Conservation (phyloP, 2,797 vertebrate genomes). For the Hybognathus amarus region DNA sequence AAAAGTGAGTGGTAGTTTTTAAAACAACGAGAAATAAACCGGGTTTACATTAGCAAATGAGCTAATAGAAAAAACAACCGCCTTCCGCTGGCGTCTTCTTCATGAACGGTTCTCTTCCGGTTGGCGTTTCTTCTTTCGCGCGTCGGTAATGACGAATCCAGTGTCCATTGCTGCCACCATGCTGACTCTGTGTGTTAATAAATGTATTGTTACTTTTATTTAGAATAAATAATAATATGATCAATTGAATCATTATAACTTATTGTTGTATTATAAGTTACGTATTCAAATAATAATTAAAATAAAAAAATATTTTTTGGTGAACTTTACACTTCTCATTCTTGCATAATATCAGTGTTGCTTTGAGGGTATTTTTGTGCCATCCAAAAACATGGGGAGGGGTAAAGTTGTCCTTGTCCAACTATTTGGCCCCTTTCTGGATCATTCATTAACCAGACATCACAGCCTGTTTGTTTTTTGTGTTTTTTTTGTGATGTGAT, state of each 20-base stretch:
- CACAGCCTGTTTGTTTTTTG: too few species aligned
- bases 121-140: neutral
- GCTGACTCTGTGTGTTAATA: neutral
- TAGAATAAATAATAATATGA: neutral
- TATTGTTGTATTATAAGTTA: neutral
- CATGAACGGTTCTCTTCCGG: conserved; percentile 14
- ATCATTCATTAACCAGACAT: conserved; percentile 55
- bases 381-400: neutral
- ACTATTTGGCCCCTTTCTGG: neutral
- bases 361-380: neutral
- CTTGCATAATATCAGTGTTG: neutral
- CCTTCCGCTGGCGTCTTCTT: neutral
- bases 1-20: conserved; percentile 45
- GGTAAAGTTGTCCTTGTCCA: neutral
- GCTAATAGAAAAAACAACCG: conserved; percentile 8
- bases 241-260: neutral
- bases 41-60: conserved; percentile 7
- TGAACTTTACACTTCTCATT: neutral
- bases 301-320: too few species aligned
- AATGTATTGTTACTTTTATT: neutral
- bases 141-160: neutral
- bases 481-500: neutral
- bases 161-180: neutral
- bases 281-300: too few species aligned
- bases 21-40: conserved; percentile 25